A percentile compares a stretch with the other conserved stretches of the same genome.
phyloP scores from a whole-genome alignment of 2,888 invertebrate species.

The Ariolimax columbianus region DNA sequence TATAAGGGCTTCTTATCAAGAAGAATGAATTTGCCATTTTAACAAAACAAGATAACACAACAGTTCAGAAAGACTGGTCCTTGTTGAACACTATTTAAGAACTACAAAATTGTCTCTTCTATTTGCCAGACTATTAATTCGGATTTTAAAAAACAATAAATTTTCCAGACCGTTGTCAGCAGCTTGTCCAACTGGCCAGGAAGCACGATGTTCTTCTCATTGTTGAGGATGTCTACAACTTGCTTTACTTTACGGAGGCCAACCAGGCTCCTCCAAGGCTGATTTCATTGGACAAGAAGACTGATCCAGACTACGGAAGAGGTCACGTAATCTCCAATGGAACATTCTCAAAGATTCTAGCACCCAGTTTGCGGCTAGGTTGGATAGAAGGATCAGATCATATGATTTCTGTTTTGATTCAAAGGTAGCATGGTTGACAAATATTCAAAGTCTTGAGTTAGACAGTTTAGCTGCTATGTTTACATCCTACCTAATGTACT shows the following conservation, averaged over 20 bases:
- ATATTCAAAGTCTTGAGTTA: too few relatives aligned
- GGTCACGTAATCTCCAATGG: slow-evolving; percentile 84
- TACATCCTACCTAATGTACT: too few relatives aligned
- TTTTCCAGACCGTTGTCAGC: slow-evolving; percentile 72
- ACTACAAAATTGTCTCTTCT: too few relatives aligned
- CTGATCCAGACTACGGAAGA: slow-evolving; percentile 70
- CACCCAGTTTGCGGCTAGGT: slow-evolving; percentile 84
- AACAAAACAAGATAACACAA: too few relatives aligned
- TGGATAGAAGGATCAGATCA: slow-evolving; percentile 82
- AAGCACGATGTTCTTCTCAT: slow-evolving; percentile 79
- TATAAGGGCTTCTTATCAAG: too few relatives aligned
- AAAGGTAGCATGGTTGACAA: background rate
- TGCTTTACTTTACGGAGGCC: slow-evolving; percentile 79
- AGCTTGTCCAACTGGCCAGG: slow-evolving; percentile 71
- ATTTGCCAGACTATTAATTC: too few relatives aligned
- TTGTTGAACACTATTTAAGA: too few relatives aligned
- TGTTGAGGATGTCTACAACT: slow-evolving; percentile 85
- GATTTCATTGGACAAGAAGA: slow-evolving; percentile 81
- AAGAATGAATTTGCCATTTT: too few relatives aligned
- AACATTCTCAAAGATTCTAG: slow-evolving; percentile 84
- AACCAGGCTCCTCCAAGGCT: slow-evolving; percentile 80
- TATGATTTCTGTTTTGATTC: background rate
- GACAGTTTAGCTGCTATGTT: too few relatives aligned
- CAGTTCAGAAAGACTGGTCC: too few relatives aligned
- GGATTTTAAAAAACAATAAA: background rate